phyloP scores from a whole-genome alignment of 2,113 vertebrate species.

The Engraulis encrasicolus region DNA sequence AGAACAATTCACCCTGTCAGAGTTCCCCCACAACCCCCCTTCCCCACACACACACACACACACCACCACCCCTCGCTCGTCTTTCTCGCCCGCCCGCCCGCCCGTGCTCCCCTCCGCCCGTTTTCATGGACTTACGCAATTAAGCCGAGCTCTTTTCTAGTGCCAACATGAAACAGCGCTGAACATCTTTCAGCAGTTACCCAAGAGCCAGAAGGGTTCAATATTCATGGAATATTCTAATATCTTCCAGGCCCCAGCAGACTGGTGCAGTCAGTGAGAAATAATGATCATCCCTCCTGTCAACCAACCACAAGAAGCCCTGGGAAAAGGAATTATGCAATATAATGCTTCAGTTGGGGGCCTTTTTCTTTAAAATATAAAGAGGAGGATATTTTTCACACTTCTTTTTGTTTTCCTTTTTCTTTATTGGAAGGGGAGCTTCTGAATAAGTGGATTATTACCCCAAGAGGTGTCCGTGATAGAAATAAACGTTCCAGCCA shows the following conservation, averaged over 20 bases:
- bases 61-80: no score
- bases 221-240: constrained; percentile 61
- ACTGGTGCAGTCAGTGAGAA: constrained; percentile 45
- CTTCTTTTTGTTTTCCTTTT: constrained; percentile 23
- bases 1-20: constrained; percentile 48
- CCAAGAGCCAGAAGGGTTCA: constrained; percentile 50
- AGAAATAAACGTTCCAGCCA: constrained; percentile 59
- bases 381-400: not conserved
- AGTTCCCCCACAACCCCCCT: not conserved
- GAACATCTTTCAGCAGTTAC: constrained; percentile 43
- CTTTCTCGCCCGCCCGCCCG: no score
- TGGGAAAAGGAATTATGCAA: constrained; percentile 56
- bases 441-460: constrained; percentile 54
- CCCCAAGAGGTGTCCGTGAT: constrained; percentile 48
- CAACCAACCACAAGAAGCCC: constrained; percentile 41
- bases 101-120: constrained; percentile 28
- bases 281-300: constrained; percentile 57
- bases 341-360: constrained; percentile 39
- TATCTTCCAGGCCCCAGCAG: constrained; percentile 47
- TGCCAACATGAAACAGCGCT: constrained; percentile 48
- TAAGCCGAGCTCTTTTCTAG: constrained; percentile 48
- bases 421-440: constrained; percentile 42
- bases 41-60: no score
- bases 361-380: not conserved
- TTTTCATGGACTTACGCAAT: constrained; percentile 54